Conservation (phyloP, 2,113 vertebrate genomes). For the Antechinus stuartii region DNA sequence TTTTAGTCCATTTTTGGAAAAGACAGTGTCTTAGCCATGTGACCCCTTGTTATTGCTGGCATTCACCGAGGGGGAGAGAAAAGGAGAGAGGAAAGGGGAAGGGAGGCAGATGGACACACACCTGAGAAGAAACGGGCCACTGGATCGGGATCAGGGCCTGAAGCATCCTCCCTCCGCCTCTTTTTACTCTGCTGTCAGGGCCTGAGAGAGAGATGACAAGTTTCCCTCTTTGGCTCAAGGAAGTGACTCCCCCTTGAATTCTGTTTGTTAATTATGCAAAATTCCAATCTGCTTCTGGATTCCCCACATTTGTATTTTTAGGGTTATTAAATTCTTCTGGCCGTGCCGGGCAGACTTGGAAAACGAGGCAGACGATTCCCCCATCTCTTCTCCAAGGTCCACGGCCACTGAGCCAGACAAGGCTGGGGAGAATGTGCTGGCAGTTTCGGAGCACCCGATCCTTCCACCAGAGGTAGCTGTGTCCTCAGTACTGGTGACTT, state of each 20-base stretch:
- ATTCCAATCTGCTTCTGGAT: too few relatives aligned
- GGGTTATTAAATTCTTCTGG: background rate
- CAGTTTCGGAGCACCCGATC: background rate
- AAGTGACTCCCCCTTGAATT: background rate
- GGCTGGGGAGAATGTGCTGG: background rate
- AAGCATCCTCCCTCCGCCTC: background rate
- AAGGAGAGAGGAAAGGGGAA: background rate
- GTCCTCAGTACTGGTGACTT: constrained; percentile 7
- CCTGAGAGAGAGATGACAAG: background rate
- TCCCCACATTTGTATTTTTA: background rate
- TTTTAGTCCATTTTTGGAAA: background rate
- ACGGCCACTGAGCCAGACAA: background rate
- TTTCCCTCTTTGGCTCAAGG: background rate
- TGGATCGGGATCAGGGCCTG: background rate
- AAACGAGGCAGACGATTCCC: background rate
- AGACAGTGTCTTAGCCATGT: background rate
- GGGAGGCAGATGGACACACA: background rate
- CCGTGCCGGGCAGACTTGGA: background rate
- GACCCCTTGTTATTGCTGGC: constrained; percentile 59
- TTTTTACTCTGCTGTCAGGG: background rate
- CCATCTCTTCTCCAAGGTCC: background rate
- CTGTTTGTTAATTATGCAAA: background rate
- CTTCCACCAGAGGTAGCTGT: constrained; percentile 66
- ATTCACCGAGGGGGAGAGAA: background rate
- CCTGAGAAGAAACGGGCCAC: constrained; percentile 35